phyloP scores from a whole-genome alignment of 2,888 invertebrate species.

The Phlogophora meticulosa region DNA sequence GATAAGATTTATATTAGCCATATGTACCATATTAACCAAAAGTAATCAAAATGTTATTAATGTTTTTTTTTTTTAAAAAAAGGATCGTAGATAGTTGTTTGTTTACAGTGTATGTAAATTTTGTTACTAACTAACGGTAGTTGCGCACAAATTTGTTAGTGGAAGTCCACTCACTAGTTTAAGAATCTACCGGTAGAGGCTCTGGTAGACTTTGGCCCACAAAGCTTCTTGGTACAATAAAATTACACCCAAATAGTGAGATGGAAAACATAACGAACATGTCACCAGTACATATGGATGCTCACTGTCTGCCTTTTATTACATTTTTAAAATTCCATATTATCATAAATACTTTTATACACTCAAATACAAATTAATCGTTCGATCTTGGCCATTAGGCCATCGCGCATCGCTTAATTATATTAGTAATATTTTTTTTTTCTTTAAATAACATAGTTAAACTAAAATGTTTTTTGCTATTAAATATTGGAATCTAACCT shows the following conservation, averaged over 20 bases:
- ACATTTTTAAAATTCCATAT: slow-evolving; percentile 75
- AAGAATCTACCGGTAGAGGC: slow-evolving; percentile 6
- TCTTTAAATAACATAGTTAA: slow-evolving; percentile 72
- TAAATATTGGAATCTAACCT: slow-evolving; percentile 82
- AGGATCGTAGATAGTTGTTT: neutral
- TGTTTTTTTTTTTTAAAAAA: no score
- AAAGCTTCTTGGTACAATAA: slow-evolving; percentile 50
- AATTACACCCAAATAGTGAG: slow-evolving; percentile 66
- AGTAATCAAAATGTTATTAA: no score
- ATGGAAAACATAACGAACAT: slow-evolving; percentile 72
- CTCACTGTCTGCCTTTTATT: slow-evolving; percentile 76
- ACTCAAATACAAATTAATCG: slow-evolving; percentile 77
- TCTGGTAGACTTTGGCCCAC: slow-evolving; percentile 14
- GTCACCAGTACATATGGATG: slow-evolving; percentile 72
- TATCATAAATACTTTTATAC: slow-evolving; percentile 78
- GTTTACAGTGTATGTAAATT: neutral
- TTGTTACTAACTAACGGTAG: no score
- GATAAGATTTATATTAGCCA: no score
- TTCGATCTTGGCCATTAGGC: slow-evolving; percentile 68
- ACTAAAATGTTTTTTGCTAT: slow-evolving; percentile 80
- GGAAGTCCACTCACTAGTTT: neutral
- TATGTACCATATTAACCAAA: no score
- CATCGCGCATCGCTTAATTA: slow-evolving; percentile 65
- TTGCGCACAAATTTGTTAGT: no score
- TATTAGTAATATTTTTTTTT: slow-evolving; percentile 66